A percentile compares a stretch with the other conserved stretches of the same genome.
phyloP scores from a whole-genome alignment of 2,113 vertebrate genomes.

The Paedocypris sp. region DNA sequence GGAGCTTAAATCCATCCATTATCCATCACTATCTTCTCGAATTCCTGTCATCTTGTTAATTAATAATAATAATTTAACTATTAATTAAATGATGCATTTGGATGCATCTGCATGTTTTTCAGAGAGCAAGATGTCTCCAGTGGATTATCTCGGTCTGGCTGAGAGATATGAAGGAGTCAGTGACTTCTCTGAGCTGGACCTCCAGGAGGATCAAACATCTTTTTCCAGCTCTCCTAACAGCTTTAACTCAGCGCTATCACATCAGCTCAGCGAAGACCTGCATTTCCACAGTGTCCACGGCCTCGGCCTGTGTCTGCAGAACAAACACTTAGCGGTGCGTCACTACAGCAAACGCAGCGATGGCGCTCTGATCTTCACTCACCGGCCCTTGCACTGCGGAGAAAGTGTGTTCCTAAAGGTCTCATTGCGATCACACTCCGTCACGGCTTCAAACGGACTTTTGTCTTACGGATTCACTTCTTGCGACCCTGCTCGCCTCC shows the following conservation, averaged over 20 bases:
- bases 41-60: too few species aligned
- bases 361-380: conserved; percentile 81
- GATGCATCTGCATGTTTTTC: conserved; percentile 29
- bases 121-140: conserved; percentile 82
- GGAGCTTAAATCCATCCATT: too few species aligned
- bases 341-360: conserved; percentile 73
- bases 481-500: conserved; percentile 72
- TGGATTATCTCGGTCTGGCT: conserved; percentile 71
- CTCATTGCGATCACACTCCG: conserved; percentile 61
- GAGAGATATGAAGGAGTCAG: conserved; percentile 67
- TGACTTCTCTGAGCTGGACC: conserved; percentile 80
- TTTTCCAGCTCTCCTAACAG: conserved; percentile 65
- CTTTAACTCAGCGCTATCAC: conserved; percentile 74
- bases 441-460: conserved; percentile 47
- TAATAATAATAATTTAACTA: too few species aligned
- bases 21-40: too few species aligned
- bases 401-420: conserved; percentile 82
- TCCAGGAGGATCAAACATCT: conserved; percentile 48
- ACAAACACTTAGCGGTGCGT: conserved; percentile 74
- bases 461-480: conserved; percentile 81
- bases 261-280: conserved; percentile 73
- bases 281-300: conserved; percentile 79
- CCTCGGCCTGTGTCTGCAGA: conserved; percentile 67
- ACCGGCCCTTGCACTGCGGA: conserved; percentile 67
- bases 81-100: too few species aligned